A percentile compares a stretch with the other conserved stretches of the same genome.
Evolutionary conservation across 2,888 invertebrate species (phyloP).

Genomic region (Nasonovia ribisnigri): DNA sequence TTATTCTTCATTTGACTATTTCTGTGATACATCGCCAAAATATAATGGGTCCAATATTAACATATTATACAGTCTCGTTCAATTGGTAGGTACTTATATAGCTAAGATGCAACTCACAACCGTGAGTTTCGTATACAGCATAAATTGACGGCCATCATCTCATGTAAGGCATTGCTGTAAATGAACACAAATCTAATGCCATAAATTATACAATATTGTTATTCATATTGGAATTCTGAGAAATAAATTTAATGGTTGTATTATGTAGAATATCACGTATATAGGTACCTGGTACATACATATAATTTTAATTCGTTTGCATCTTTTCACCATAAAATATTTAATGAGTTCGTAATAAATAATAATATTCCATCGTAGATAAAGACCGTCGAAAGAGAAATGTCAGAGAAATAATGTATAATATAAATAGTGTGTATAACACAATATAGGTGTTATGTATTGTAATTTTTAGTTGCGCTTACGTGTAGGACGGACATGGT

Average conservation of each 20-base stretch:
- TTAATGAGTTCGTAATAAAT: not conserved
- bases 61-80: not conserved
- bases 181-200: not conserved
- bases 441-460: not conserved
- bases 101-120: not conserved
- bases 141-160: not conserved
- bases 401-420: not conserved
- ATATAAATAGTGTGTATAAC: not conserved
- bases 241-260: not conserved
- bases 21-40: not conserved
- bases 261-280: not conserved
- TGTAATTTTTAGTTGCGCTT: slow-evolving; percentile 29
- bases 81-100: not conserved
- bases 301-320: slow-evolving; percentile 6
- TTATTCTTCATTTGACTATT: not conserved
- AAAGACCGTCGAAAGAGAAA: not conserved
- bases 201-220: not conserved
- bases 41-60: not conserved
- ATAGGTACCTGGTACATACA: not conserved
- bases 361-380: not conserved
- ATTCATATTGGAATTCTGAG: not conserved
- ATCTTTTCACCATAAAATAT: slow-evolving; percentile 17
- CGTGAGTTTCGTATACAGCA: not conserved
- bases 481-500: slow-evolving; percentile 38
- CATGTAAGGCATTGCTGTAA: not conserved